Conservation (phyloP, 2,797 vertebrate genomes). For the Lepilemur ruficaudatus region DNA sequence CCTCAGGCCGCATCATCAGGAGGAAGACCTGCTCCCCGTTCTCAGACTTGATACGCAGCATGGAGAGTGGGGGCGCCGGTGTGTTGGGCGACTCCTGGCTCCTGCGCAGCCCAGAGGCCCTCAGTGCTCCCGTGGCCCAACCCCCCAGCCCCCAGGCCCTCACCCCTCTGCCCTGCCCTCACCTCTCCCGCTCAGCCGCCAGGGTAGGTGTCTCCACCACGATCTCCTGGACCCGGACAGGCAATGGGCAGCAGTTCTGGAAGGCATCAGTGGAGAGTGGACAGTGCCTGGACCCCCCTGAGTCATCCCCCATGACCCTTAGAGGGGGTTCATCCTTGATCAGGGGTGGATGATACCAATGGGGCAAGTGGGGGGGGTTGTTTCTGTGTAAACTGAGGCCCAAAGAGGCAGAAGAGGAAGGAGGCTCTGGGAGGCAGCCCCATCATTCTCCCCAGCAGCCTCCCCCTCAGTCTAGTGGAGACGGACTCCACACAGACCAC, state of each 20-base stretch:
- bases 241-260: slow-evolving; percentile 65
- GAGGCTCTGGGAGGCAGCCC: background rate
- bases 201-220: slow-evolving; percentile 87
- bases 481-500: background rate
- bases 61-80: slow-evolving; percentile 69
- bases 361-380: background rate
- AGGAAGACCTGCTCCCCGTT: slow-evolving; percentile 87
- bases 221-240: slow-evolving; percentile 73
- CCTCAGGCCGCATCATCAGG: slow-evolving; percentile 87
- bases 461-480: background rate
- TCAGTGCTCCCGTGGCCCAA: background rate
- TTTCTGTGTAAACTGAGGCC: background rate
- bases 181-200: slow-evolving; percentile 59
- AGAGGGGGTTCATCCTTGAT: background rate
- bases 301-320: background rate
- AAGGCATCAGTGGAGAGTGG: background rate
- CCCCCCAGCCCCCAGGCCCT: background rate
- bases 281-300: background rate
- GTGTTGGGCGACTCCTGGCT: background rate
- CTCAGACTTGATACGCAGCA: slow-evolving; percentile 92
- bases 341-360: background rate
- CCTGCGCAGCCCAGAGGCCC: slow-evolving; percentile 42
- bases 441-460: background rate
- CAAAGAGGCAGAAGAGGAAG: background rate
- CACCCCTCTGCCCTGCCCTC: background rate